Conservation (phyloP, 2,888 invertebrate species). For the Cyrtodaria siliqua region DNA sequence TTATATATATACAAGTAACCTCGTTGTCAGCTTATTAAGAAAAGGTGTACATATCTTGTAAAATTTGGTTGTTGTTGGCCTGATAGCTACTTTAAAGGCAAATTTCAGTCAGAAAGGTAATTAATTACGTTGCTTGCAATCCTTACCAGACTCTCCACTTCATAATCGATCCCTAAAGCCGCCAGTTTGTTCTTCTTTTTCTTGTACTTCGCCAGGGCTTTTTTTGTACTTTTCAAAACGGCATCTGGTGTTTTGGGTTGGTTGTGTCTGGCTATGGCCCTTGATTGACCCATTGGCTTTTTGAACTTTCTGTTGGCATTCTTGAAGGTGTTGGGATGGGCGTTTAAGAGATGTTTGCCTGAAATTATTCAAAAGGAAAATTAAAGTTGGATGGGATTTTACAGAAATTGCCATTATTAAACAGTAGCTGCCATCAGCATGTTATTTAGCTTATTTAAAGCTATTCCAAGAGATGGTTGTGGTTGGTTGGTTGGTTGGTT, state of each 20-base stretch:
- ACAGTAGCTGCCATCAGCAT: not conserved
- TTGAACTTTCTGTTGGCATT: constrained; percentile 62
- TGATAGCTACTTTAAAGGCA: too few relatives aligned
- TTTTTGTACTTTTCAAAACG: constrained; percentile 39
- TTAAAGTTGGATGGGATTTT: not conserved
- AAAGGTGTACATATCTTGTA: too few relatives aligned
- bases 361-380: constrained; percentile 19
- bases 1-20: too few relatives aligned
- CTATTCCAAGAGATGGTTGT: too few relatives aligned
- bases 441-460: not conserved
- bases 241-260: constrained; percentile 46
- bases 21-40: too few relatives aligned
- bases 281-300: constrained; percentile 27
- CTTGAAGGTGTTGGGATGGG: constrained; percentile 76
- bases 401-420: not conserved
- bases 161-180: not conserved
- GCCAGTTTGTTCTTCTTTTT: constrained; percentile 43
- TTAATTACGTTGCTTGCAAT: too few relatives aligned
- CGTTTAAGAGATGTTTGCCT: constrained; percentile 76
- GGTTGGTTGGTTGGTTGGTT: too few relatives aligned
- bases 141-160: too few relatives aligned
- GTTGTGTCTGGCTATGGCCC: constrained; percentile 68
- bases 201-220: constrained; percentile 37
- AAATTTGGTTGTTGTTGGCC: too few relatives aligned
- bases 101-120: too few relatives aligned